phyloP scores from a whole-genome alignment of 2,888 invertebrate species.

The Glaucopsyche alexis region DNA sequence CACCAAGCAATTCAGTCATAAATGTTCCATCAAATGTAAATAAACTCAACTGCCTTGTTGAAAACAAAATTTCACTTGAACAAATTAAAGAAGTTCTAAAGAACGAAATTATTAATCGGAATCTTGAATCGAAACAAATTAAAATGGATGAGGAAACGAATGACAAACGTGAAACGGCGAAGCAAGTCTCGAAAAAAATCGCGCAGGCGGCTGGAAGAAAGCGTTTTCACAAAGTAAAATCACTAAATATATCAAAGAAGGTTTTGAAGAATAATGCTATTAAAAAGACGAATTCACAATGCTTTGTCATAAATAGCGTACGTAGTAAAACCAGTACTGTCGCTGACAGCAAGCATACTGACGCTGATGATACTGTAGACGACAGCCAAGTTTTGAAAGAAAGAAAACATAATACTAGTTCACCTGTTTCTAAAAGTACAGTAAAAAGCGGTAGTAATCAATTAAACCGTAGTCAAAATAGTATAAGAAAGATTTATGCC shows the following conservation, averaged over 20 bases:
- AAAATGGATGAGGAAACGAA: constrained; percentile 23
- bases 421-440: not conserved
- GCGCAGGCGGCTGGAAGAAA: constrained; percentile 48
- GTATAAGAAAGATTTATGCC: not conserved
- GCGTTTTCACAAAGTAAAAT: constrained; percentile 66
- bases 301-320: not conserved
- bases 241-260: constrained; percentile 64
- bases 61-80: constrained; percentile 61
- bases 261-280: constrained; percentile 41
- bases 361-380: not conserved
- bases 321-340: not conserved
- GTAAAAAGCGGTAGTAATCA: not conserved
- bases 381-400: not conserved
- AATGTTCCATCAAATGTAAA: constrained; percentile 58
- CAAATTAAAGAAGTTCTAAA: constrained; percentile 60
- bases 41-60: constrained; percentile 43
- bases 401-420: constrained; percentile 21
- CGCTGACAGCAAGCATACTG: not conserved
- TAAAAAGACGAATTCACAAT: not conserved
- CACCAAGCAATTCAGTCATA: constrained; percentile 71
- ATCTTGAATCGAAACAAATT: constrained; percentile 40
- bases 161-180: constrained; percentile 36
- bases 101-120: constrained; percentile 49
- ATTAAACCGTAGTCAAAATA: not conserved
- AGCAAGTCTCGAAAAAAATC: constrained; percentile 35